Percentiles rank a stretch among this genome's conserved stretches.
Conservation (phyloP, 64 coral and sea anemone species). For the Montipora sp. region DNA sequence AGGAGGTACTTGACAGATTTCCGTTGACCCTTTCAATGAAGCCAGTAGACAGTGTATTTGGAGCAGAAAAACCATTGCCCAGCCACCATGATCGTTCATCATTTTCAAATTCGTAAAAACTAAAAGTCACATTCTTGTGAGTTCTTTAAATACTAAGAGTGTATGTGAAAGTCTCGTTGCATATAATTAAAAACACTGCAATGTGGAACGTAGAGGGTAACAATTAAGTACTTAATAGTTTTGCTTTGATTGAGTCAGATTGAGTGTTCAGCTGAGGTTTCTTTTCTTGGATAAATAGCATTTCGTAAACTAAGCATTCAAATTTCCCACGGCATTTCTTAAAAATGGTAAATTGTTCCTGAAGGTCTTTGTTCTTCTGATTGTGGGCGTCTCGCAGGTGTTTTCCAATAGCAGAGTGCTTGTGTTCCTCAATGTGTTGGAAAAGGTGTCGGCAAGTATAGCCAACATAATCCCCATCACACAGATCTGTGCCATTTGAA, state of each 20-base stretch:
- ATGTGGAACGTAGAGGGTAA: too few relatives aligned
- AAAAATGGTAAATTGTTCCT: background rate
- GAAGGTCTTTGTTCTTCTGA: background rate
- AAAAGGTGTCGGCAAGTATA: constrained; percentile 32
- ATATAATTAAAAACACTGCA: too few relatives aligned
- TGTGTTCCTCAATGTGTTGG: constrained; percentile 36
- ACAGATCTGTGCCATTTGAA: constrained; percentile 26
- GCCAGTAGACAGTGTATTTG: background rate
- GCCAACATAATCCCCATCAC: constrained; percentile 6
- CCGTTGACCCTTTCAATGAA: background rate
- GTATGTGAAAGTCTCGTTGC: too few relatives aligned
- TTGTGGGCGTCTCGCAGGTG: background rate
- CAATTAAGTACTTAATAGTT: too few relatives aligned
- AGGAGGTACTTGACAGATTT: background rate
- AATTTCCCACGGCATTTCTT: background rate
- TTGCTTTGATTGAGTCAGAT: too few relatives aligned
- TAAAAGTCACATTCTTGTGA: too few relatives aligned
- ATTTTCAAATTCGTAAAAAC: too few relatives aligned
- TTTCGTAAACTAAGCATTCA: too few relatives aligned
- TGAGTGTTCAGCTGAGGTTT: too few relatives aligned
- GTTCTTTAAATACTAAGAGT: too few relatives aligned
- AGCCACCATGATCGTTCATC: background rate
- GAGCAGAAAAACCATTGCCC: background rate
- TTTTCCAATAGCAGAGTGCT: constrained; percentile 47
- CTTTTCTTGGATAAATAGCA: too few relatives aligned